Evolutionary conservation across 1,140 invertebrate species (phyloP).

Genomic region (Marisa cornuarietis): DNA sequence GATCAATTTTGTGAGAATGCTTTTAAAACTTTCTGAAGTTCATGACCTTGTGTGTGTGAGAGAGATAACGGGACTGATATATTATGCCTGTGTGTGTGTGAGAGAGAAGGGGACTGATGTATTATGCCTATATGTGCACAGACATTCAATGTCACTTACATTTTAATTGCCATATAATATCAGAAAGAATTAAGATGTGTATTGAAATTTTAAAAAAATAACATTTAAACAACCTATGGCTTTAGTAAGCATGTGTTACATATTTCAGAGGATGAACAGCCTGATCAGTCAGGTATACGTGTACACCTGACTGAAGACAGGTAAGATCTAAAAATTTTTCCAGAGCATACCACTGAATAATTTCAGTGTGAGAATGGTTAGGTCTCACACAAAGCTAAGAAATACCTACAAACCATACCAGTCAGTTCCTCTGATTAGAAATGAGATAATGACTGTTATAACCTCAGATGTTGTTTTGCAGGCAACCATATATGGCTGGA

Average conservation of each 20-base stretch:
- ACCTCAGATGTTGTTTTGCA: constrained; percentile 45
- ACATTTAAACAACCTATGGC: too few relatives aligned
- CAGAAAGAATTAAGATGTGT: not conserved
- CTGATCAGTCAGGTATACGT: constrained; percentile 35
- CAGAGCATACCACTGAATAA: not conserved
- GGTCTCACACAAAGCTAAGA: not conserved
- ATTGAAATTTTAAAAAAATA: not conserved
- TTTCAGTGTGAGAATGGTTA: not conserved
- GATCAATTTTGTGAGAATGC: too few relatives aligned
- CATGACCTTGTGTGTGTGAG: too few relatives aligned
- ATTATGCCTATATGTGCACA: not conserved
- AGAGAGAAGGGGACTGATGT: not conserved
- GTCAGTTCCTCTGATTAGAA: not conserved
- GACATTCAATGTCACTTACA: too few relatives aligned
- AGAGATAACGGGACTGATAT: too few relatives aligned
- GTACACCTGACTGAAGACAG: constrained; percentile 28
- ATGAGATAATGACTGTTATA: not conserved
- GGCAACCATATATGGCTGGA: constrained; percentile 56
- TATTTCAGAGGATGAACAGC: constrained; percentile 19
- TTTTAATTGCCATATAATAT: too few relatives aligned
- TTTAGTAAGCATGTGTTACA: too few relatives aligned
- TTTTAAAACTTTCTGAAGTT: too few relatives aligned
- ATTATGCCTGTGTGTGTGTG: constrained; percentile 47
- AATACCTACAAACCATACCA: not conserved
- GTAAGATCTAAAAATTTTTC: constrained; percentile 18